These are phyloP conservation scores for Corydoras sp. DNA, from an alignment of 2,113 vertebrate species.

Conservation along the genomic window DNA sequence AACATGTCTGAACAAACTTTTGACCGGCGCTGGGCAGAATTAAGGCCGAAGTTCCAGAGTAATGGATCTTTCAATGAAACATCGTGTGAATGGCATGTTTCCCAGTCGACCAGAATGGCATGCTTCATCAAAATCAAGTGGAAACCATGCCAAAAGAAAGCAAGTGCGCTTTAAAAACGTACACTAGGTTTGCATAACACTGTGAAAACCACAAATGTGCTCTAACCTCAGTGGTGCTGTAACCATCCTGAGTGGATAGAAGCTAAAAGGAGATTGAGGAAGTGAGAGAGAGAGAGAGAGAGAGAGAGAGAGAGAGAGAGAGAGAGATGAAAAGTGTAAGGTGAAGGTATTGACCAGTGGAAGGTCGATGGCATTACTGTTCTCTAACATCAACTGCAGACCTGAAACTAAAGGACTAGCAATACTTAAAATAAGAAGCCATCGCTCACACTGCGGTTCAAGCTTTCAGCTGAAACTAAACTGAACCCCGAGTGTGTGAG, in stretches of 20 bases:
- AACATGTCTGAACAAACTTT: too few relatives aligned
- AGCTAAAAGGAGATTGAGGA: conserved; percentile 66
- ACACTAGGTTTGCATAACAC: conserved; percentile 24
- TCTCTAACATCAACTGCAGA: conserved; percentile 52
- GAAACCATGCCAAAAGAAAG: background rate
- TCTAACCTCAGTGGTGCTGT: conserved; percentile 95
- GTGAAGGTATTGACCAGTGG: conserved; percentile 57
- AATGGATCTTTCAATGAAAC: too few relatives aligned
- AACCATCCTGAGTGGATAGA: conserved; percentile 89
- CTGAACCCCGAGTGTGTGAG: too few relatives aligned
- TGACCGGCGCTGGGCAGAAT: too few relatives aligned
- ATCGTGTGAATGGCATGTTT: too few relatives aligned
- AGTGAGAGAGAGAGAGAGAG: conserved; percentile 49
- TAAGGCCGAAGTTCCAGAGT: too few relatives aligned
- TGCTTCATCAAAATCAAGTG: background rate
- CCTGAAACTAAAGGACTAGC: conserved; percentile 52
- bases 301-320: conserved; percentile 23
- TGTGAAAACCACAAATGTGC: conserved; percentile 48
- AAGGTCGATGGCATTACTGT: conserved; percentile 53
- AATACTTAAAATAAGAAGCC: conserved; percentile 50
- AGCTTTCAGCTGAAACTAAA: conserved; percentile 49
- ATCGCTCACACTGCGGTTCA: conserved; percentile 50
- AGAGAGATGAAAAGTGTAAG: conserved; percentile 53
- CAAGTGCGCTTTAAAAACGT: background rate
- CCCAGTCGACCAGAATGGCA: too few relatives aligned